These are phyloP conservation scores for Rhynchophorus ferrugineus DNA, from an alignment of 1,140 invertebrate species.

Conservation along the genomic window DNA sequence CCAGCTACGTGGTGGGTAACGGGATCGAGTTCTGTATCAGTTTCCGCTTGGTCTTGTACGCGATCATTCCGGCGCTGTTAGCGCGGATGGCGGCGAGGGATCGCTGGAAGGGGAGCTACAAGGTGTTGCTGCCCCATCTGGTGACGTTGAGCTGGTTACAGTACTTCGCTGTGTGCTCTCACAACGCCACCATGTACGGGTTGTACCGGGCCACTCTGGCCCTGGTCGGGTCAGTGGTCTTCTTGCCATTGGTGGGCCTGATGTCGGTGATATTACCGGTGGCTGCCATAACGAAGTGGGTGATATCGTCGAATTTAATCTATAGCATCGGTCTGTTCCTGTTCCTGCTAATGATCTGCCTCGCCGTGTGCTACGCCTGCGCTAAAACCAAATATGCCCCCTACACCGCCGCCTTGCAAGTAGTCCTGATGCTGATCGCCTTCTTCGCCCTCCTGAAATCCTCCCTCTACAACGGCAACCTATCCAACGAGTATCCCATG, in stretches of 20 bases:
- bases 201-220: constrained; percentile 67
- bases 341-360: constrained; percentile 46
- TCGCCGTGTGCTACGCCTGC: constrained; percentile 56
- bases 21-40: constrained; percentile 80
- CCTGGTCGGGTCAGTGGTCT: constrained; percentile 66
- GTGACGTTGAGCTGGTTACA: constrained; percentile 82
- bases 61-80: constrained; percentile 66
- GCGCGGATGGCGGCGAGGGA: constrained; percentile 62
- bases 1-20: constrained; percentile 69
- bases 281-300: constrained; percentile 60
- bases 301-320: constrained; percentile 56
- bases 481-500: constrained; percentile 12
- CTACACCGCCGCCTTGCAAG: constrained; percentile 55
- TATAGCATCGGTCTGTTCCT: constrained; percentile 51
- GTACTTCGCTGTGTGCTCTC: constrained; percentile 68
- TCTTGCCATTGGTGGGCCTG: constrained; percentile 68
- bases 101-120: constrained; percentile 70
- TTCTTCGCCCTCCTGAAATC: constrained; percentile 28
- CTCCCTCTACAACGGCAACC: constrained; percentile 5
- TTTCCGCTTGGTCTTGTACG: constrained; percentile 64
- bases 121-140: constrained; percentile 72
- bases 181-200: constrained; percentile 73
- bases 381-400: constrained; percentile 46
- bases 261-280: constrained; percentile 65
- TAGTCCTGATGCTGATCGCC: constrained; percentile 34